Base-by-base conservation (phyloP, 1,140 invertebrate species). In the Sycophila sp. region DNA sequence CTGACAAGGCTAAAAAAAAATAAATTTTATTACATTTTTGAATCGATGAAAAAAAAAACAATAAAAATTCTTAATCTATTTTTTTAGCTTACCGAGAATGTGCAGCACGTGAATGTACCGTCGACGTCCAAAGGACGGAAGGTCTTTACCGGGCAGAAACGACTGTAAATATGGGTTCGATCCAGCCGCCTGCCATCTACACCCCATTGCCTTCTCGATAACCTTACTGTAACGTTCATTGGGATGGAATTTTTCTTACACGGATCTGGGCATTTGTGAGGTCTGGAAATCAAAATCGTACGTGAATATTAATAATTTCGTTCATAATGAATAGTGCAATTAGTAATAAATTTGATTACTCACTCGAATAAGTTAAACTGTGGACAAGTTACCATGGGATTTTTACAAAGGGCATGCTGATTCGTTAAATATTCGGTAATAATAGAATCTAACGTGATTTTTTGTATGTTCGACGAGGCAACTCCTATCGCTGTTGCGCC, bases 341-440 rank as follows among this genome's bases (percentile, higher is more conserved):
- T 19, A 42, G 56, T 32, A 34, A 40, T 24, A 49, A 69, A 47
- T 60, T 53, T 69, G 60, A 58, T 58, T 74, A 89, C 90, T 88
- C 81, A 92, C 90, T 92, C 89, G 74, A 95, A 94, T 32, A 97
- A 87, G 85, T 96, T 95, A 78, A 97, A 96, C 80, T 95, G 93
- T 11, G 95, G 94, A 85, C 94, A 96, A 0, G 94, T 96, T 26
- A 93, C 93, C 89, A 96, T 95, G 4, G 94, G 94, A 86, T 96
- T 96, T 88, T 95, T 95, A 86, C 95, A 96, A 4, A 96, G 84
- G n/a, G 94, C 92, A 84, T 96, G 95, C 83, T 99, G 97, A 87
- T 98, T 97, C 45, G 95, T 94, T 40, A 98, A 88, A 86, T 98
- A 99, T 84, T 97, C 96, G 0, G 94, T 98, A 40, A 99, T 95